Conservation (phyloP, 1,140 invertebrate genomes). For the Pygmarrhopalites habei region DNA sequence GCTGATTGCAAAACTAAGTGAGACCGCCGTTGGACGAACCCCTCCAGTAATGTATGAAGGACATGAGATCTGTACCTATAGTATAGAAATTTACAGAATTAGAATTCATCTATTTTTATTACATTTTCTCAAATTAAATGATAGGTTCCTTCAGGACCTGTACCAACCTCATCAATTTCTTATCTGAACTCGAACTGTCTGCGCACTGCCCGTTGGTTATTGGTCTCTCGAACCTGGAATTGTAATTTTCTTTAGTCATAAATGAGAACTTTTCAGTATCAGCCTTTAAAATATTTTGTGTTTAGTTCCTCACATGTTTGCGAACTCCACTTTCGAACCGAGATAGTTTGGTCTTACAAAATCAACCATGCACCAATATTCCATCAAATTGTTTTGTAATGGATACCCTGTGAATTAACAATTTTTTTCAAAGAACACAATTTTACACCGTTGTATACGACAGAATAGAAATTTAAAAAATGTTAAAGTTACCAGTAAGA, state of each 20-base stretch:
- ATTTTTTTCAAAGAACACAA: too few relatives aligned
- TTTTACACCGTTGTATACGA: too few relatives aligned
- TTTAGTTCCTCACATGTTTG: constrained; percentile 97
- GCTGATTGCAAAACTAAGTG: constrained; percentile 68
- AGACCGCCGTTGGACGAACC: constrained; percentile 73
- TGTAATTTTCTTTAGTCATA: too few relatives aligned
- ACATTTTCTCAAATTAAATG: too few relatives aligned
- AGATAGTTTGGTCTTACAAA: constrained; percentile 79
- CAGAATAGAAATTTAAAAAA: too few relatives aligned
- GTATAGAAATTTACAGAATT: too few relatives aligned
- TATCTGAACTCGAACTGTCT: constrained; percentile 83
- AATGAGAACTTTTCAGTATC: constrained; percentile 88
- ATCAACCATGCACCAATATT: constrained; percentile 97
- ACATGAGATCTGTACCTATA: constrained; percentile 82
- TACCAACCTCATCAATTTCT: constrained; percentile 82
- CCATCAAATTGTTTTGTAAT: constrained; percentile 89
- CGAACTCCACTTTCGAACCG: constrained; percentile 87
- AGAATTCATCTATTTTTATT: too few relatives aligned
- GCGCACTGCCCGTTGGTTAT: constrained; percentile 92
- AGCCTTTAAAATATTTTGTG: too few relatives aligned
- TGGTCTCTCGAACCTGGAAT: constrained; percentile 88
- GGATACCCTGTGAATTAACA: constrained; percentile 72
- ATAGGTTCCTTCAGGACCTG: too few relatives aligned
- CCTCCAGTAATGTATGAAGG: constrained; percentile 76
- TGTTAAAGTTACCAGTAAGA: constrained; percentile 56